Evolutionary conservation across 2,113 vertebrate genomes (phyloP).

Genomic region (Aramus guarauna): DNA sequence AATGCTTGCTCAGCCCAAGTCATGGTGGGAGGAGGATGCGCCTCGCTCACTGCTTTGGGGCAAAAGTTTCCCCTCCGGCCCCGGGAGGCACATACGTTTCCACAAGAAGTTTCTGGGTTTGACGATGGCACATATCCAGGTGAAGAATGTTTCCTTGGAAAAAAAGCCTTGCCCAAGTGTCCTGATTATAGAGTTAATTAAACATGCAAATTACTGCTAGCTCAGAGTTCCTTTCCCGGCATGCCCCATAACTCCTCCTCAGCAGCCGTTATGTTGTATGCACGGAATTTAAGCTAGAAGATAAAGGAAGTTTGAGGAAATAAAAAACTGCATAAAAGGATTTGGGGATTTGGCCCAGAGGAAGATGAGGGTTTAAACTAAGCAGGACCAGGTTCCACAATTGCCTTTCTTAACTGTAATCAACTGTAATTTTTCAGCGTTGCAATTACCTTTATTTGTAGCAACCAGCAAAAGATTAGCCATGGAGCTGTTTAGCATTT

Average conservation of each 20-base stretch:
- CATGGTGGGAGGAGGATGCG: fast-evolving
- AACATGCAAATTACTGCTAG: constrained; percentile 41
- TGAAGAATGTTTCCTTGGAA: constrained; percentile 17
- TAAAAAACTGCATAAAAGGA: background rate
- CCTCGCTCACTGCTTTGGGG: background rate
- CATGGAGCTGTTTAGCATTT: background rate
- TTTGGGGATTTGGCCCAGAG: background rate
- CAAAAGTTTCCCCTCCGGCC: background rate
- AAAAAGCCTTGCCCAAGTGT: constrained; percentile 6
- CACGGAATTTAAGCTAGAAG: background rate
- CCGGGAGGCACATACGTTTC: background rate
- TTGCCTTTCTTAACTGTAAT: background rate
- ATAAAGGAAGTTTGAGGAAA: constrained; percentile 23
- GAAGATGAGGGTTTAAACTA: background rate
- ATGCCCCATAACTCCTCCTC: constrained; percentile 8
- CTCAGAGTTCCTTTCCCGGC: constrained; percentile 23
- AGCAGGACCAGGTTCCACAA: background rate
- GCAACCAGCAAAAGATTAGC: background rate
- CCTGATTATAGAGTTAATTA: constrained; percentile 54
- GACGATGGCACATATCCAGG: background rate
- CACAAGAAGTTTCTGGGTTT: background rate
- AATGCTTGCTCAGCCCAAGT: background rate
- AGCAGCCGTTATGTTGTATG: background rate
- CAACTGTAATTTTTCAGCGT: background rate
- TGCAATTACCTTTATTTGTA: background rate